Base-by-base conservation (phyloP, 2,797 vertebrate genomes). In the Vireo griseus region DNA sequence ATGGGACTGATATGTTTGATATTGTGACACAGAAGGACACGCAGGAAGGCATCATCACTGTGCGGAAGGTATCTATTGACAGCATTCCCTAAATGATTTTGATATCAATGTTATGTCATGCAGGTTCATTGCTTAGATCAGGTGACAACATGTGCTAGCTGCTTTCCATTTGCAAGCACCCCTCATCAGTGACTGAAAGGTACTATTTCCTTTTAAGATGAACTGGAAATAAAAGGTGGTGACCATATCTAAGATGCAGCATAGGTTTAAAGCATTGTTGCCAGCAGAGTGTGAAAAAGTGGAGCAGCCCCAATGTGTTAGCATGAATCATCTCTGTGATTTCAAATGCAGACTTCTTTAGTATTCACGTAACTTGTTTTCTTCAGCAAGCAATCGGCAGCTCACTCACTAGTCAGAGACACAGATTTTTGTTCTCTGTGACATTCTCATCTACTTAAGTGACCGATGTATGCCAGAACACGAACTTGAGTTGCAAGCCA, bases 1-100 rank as follows among this genome's bases (percentile, higher is more conserved):
- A 98, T 35, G 98, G 98, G 67, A 98, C 97, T 8, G 98, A 98
- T 61, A 97, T 98, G 97, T 98, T 98, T 97, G 98, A 98, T 62
- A 97, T 98, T 55, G 59, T 97, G 61, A 98, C 98, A 9, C 97
- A 98, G 73, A 97, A 97, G 79, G 97, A 97, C 93, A 98, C 98
- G 7, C 98, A 98, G 84, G 98, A 98, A 94, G 98, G 98, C 87
- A 92, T 98, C 93, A 97, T 98, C 86, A 98, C 95, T 35, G 97
- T 98, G 82, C 95, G 97, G 96, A 98, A 98, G 98, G 98, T 98
- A 54, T 42, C 31, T 73, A 3, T 86, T 58, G 20, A 13, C 29
- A 29, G 68, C 37, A 72, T 79, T 57, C 16, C 29, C 29, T 76
- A 45, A 35, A 33, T 63, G 0, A 4, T 62, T 85, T 83, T 71